Evolutionary conservation across 2,113 vertebrate genomes (phyloP).

Genomic region (Hucho hucho): DNA sequence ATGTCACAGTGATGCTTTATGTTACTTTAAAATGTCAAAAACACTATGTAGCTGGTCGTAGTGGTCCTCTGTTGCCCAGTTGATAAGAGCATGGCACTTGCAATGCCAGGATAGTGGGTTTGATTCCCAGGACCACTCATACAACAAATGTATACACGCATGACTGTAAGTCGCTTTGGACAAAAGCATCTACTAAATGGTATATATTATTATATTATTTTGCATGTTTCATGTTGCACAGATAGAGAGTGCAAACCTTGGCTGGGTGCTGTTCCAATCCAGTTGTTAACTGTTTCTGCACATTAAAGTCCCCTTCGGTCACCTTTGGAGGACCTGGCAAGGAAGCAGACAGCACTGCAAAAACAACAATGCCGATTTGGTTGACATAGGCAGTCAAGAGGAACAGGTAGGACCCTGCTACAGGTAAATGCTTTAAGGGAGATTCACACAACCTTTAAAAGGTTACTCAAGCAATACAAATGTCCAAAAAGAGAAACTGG

Average conservation of each 20-base stretch:
- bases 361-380: conserved; percentile 12
- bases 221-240: conserved; percentile 22
- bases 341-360: background rate
- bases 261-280: accelerated
- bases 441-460: too few relatives aligned
- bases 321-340: background rate
- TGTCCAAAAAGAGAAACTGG: too few relatives aligned
- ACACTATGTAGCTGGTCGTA: too few relatives aligned
- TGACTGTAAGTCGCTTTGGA: too few relatives aligned
- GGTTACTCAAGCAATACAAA: too few relatives aligned
- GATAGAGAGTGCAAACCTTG: accelerated
- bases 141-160: too few relatives aligned
- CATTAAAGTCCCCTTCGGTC: accelerated
- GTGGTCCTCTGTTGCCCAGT: too few relatives aligned
- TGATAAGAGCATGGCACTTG: too few relatives aligned
- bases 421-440: too few relatives aligned
- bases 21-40: background rate
- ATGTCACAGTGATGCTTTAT: background rate
- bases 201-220: background rate
- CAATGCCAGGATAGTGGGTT: too few relatives aligned
- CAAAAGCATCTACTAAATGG: too few relatives aligned
- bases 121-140: too few relatives aligned
- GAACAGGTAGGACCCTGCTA: conserved; percentile 34
- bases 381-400: accelerated
- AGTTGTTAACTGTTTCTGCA: conserved; percentile 3